Evolutionary conservation across 1,140 invertebrate species (phyloP), one percentile per base, ranked within the genome.

Genomic region (Procambarus virginalis): DNA sequence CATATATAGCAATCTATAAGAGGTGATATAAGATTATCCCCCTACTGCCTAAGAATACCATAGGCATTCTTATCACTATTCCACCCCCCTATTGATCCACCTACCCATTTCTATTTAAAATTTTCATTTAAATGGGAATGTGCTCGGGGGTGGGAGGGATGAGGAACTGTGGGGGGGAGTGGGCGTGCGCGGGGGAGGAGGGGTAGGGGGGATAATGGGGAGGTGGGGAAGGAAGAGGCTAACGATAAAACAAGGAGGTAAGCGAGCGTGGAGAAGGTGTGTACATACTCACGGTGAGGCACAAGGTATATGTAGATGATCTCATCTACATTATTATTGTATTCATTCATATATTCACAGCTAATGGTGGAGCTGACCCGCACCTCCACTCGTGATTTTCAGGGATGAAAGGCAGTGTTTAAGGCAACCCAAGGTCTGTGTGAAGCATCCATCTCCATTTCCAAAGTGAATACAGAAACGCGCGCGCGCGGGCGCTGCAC

Each of bases 301-400:
- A 48, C 80, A 45, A 68, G 34, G 34, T 34, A 68, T 82, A 68
- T 82, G 80, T 64, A 82, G 80, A 82, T 82, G 48, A 12, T 64
- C 22, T 20, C 80, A 20, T 64, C 22, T 82, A 20, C 58, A 9
- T 22, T 34, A 34, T 73, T 34, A 73, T 73, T 73, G 68, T 73
- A 8, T 81, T 48, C 80, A 82, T 82, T 82, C 79, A 81, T 60
- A 81, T 82, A 82, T 82, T 68, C 80, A 64, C 58, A 55, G 58
- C 20, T 82, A 68, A 82, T 82, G 80, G 80, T 9, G 12, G 9
- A 82, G 68, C 58, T 68, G 1, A 22, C 14, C 45, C 22, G 5
- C n/a, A 46, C 60, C 17, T 14, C 34, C 34, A 82, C 34, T 64
- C 46, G 22, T 51, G 45, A 82, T 82, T 68, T 68, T 82, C 58